A percentile compares a stretch with the other conserved stretches of the same genome.
phyloP scores from a whole-genome alignment of 2,888 invertebrate species.

The Amblyteles armatorius region DNA sequence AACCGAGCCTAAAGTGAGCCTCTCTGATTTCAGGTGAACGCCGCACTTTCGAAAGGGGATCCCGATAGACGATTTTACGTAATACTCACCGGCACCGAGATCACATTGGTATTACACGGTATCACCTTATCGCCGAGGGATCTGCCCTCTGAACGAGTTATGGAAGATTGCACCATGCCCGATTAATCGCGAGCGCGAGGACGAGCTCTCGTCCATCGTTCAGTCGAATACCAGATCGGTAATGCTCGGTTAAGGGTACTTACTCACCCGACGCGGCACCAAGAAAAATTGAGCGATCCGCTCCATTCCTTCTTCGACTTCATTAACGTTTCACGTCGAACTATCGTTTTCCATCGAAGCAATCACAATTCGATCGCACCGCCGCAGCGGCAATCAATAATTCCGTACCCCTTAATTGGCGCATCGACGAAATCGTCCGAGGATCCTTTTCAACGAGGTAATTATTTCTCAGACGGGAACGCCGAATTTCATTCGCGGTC shows the following conservation, averaged over 20 bases:
- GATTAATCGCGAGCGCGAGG: slow-evolving; percentile 33
- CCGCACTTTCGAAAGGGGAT: slow-evolving; percentile 50
- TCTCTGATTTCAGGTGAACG: not conserved
- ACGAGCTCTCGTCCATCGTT: slow-evolving; percentile 23
- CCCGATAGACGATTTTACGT: slow-evolving; percentile 51
- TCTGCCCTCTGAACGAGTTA: slow-evolving; percentile 66
- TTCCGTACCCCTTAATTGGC: not conserved
- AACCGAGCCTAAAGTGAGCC: not conserved
- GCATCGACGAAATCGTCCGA: not conserved
- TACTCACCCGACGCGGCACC: not conserved
- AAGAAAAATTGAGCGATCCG: not conserved
- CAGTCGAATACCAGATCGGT: slow-evolving; percentile 3
- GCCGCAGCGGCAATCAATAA: not conserved
- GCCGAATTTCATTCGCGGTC: too few relatives aligned
- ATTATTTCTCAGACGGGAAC: not conserved
- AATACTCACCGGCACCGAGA: slow-evolving; percentile 32
- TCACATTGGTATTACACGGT: slow-evolving; percentile 59
- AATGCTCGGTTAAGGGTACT: slow-evolving; percentile 15
- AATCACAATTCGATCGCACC: not conserved
- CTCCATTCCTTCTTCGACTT: slow-evolving; percentile 3
- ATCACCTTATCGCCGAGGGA: slow-evolving; percentile 64
- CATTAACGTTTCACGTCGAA: not conserved
- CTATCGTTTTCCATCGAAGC: not conserved
- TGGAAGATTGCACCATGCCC: slow-evolving; percentile 56
- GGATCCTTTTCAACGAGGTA: not conserved